Evolutionary conservation across 2,113 vertebrate species (phyloP), one percentile per base, ranked within the genome.

Genomic region (Stomatorhinus ivindoensis): DNA sequence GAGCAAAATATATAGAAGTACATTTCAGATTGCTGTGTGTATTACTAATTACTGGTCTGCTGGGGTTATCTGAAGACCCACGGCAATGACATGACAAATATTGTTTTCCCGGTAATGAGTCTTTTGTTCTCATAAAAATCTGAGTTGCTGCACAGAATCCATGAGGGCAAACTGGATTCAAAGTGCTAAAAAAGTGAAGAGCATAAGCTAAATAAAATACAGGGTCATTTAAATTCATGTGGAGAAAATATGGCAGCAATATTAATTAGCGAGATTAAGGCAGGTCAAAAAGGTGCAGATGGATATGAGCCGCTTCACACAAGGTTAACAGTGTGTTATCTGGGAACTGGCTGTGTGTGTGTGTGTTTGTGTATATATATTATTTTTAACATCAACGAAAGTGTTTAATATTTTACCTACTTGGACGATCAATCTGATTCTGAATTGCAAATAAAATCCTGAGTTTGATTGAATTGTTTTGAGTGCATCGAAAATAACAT

Each of bases 321-420:
- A 82, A 76, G 87, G 90, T 89, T 89, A 90, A 53, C 15, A 44
- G 51, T 31, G 88, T 90, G 87, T 91, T 92, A 92, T 89, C 89
- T 84, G 88, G 61, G n/a, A 86, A 46, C 51, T 88, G 65, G 27
- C 27, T 31, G 1, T 58, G 19, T 55, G 51, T 19, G 51, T 50
- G 11, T 65, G 2, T 11, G 48, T 51, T 11, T 50, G 11, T 15
- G 11, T 15, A 3, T 48, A 6, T 50, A 13, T 50, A 10, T 73
- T 73, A 39, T 15, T 53, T 53, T 19, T 17, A 15, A 19, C 13
- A 76, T 73, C 27, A 76, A 15, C 1, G 69, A 35, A 76, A 76
- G 13, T 39, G 24, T 76, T 76, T 17, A 76, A 76, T 4, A 76
- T 76, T 65, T 65, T 24, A 65, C 58, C 27, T 27, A 27, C 8